Base-by-base conservation (phyloP, 1,140 invertebrate species). In the Papilio helenus region DNA sequence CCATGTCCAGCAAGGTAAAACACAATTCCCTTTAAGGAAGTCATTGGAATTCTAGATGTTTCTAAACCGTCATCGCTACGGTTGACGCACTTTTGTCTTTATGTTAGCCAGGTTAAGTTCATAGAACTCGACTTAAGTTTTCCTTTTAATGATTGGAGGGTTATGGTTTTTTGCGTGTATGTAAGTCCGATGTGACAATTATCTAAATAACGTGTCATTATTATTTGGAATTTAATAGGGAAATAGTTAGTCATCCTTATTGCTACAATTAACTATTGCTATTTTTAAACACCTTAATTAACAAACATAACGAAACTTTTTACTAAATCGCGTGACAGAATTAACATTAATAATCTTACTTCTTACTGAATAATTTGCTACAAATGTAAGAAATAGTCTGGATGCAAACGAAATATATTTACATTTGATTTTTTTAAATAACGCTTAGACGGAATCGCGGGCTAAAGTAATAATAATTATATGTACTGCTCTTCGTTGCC, bases 21-120 rank as follows among this genome's bases (percentile, higher is more conserved):
- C 51, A n/a, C 3, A 55, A 55, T 55, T 20, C 51, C 18, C 51
- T 55, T 20, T 55, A 55, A 55, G 51, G 51, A 55, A 55, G 51
- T 55, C 51, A 55, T 55, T 55, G 51, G n/a, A 55, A 55, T 55
- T 55, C 51, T 55, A 55, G 51, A 55, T 55, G 51, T n/a, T 55
- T 55, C 51, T n/a, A 55, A 55, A 55, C 51, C 51, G 51, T 20
- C 51, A 55, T 55, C n/a, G 51, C 51, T 16, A 18, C 46, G 2
- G 51, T 55, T 55, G 51, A 55, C 51, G 51, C 51, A 55, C 51
- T 18, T 55, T 55, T 55, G 51, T 55, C 51, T 20, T 51, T 51
- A 51, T 51, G 16, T 51, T n/a, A 51, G 1, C 49, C 18, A 14
- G 46, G 46, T 44, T 44, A 46, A 46, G 44, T 55, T 55, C 51